Conservation (phyloP, 2,797 vertebrate species). For the Danio aesculapii region DNA sequence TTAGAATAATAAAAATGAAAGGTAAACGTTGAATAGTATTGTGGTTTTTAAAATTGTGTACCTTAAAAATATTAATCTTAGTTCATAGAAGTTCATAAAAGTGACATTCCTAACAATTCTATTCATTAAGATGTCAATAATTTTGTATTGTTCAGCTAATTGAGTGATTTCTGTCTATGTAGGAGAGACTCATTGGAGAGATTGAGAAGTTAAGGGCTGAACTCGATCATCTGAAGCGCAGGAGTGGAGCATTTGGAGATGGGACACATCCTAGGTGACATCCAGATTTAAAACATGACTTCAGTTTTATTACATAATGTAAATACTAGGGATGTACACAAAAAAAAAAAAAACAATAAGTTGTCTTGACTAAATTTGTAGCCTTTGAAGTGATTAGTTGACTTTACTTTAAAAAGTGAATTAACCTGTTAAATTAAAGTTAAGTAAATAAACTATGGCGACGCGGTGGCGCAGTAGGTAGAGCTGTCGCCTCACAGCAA, state of each 20-base stretch:
- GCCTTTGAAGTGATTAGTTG: too few relatives aligned
- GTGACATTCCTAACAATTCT: background rate
- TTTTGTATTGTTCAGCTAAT: background rate
- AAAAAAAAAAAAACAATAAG: too few relatives aligned
- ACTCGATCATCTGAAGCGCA: slow-evolving; percentile 93
- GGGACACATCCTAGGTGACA: slow-evolving; percentile 87
- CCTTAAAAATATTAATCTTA: background rate
- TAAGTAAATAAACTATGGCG: too few relatives aligned
- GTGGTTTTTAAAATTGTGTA: background rate
- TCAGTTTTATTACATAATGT: background rate
- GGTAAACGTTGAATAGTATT: background rate
- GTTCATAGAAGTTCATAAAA: background rate
- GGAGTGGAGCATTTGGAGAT: slow-evolving; percentile 89
- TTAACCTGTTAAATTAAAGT: too few relatives aligned
- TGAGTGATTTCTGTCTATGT: slow-evolving; percentile 33
- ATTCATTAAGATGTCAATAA: background rate
- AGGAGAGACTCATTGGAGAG: slow-evolving; percentile 94
- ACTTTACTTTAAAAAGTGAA: too few relatives aligned
- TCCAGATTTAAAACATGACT: background rate
- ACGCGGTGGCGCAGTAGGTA: too few relatives aligned
- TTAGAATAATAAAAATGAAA: too few relatives aligned
- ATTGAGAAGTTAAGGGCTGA: slow-evolving; percentile 94
- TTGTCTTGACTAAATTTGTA: too few relatives aligned
- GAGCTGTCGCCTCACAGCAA: too few relatives aligned
- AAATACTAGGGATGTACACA: too few relatives aligned